Evolutionary conservation across 53 echinoderm and acorn worm species (phyloP), one percentile per base, ranked within the genome.

Genomic region (Actinopyga echinites): DNA sequence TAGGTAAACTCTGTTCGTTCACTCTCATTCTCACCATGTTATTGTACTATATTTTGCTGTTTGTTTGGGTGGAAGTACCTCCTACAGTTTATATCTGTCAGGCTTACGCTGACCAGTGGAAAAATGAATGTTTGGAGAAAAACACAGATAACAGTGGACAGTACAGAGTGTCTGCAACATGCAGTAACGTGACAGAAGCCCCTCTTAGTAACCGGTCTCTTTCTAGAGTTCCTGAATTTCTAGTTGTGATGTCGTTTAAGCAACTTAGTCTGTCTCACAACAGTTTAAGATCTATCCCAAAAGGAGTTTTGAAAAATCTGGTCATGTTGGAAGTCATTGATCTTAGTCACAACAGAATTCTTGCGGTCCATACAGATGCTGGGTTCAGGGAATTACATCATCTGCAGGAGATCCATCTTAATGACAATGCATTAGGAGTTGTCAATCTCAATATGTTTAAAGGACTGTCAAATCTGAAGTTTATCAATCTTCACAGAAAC

Each of bases 251-350:
- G 1, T 2, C n/a, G 1, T 20, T 71, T 19, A 71, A 71, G 38
- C 38, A 38, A 26, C 24, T 71, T 2, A 71, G 40, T 42, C 26
- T 71, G 45, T 71, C 71, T 42, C 71, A 44, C 71, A 71, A 71
- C 40, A 40, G 45, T 1, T 44, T 71, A 24, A 9, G 9, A 10
- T 44, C 28, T 42, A 40, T 44, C 40, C 71, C 23, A n/a, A 44
- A 10, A 23, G n/a, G 9, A 21, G 6, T 20, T 23, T 42, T 71
- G 25, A 24, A 1, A 22, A 42, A 42, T 5, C 24, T 71, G 42
- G n/a, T n/a, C 4, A 34, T 13, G 20, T 22, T 68, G 17, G 37
- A 34, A n/a, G 24, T 71, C 44, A 40, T 71, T 15, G 45, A 71
- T 42, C n/a, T 71, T 28, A 44, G 71, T 19, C 45, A 71, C 8